These are phyloP conservation scores for Champsocephalus esox DNA, from an alignment of 2,797 vertebrate species.

Conservation along the genomic window DNA sequence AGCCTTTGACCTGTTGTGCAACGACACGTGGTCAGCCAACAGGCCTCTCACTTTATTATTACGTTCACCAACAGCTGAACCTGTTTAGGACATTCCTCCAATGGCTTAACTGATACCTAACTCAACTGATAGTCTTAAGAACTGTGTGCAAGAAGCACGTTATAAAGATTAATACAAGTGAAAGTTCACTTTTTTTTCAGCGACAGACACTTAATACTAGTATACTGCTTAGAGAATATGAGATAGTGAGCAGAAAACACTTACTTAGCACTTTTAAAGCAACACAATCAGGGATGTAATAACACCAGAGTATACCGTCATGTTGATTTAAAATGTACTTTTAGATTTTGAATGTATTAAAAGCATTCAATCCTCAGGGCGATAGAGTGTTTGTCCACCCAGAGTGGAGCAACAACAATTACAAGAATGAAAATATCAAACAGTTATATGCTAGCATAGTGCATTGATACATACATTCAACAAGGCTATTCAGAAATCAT, in stretches of 20 bases:
- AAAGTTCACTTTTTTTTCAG: neutral
- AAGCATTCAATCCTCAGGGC: neutral
- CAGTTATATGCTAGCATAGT: neutral
- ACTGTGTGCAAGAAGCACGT: neutral
- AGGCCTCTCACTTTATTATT: slow-evolving; percentile 1
- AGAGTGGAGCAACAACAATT: neutral
- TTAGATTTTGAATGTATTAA: too few relatives aligned
- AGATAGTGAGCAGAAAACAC: neutral
- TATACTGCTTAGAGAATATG: neutral
- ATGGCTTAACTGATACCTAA: neutral
- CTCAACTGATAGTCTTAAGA: slow-evolving; percentile 2
- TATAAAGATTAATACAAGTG: neutral
- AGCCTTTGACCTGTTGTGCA: slow-evolving; percentile 17
- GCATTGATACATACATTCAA: neutral
- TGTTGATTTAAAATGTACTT: too few relatives aligned
- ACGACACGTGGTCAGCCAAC: slow-evolving; percentile 6
- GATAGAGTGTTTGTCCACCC: neutral
- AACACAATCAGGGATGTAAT: neutral
- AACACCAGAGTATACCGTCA: neutral
- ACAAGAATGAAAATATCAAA: too few relatives aligned
- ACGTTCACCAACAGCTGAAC: neutral
- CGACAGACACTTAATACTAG: neutral
- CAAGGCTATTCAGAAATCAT: neutral
- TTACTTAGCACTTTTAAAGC: neutral
- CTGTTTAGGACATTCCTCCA: slow-evolving; percentile 8